Base-by-base conservation (phyloP, 2,888 invertebrate species). In the Oligia strigilis region DNA sequence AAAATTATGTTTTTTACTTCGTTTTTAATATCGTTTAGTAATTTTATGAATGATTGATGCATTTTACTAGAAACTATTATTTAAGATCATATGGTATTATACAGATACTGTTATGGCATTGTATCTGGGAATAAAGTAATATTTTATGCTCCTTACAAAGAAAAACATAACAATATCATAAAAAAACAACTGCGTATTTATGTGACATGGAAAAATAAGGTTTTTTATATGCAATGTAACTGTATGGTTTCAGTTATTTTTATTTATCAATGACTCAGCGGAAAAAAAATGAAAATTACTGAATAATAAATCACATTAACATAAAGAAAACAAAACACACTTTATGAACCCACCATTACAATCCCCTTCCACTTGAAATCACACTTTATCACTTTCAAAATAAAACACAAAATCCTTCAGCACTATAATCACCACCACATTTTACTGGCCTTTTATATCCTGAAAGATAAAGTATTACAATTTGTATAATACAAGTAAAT, bases 391-490 rank as follows among this genome's bases (percentile, higher is more conserved):
- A 72, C 74, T 60, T 13, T n/a, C 0, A 43, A 40, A 65, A 52
- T 78, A 86, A 43, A n/a, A 64, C 80, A 76, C 72, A 80, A 74
- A 76, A 72, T 86, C n/a, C 67, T 66, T 72, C n/a, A 73, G 9
- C 29, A 72, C 60, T 29, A 40, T 11, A 9, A 40, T 43, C 17
- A 83, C n/a, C 43, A 52, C n/a, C 64, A 52, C 72, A 69, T 87
- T 85, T 83, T 83, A 85, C 75, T 23, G 69, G 65, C 55, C 58
- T 78, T 78, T 79, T 79, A 86, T 79, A 75, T 69, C 49, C 71
- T 19, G 14, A 55, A 46, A 83, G 87, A 87, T 86, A 86, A 85
- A 83, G 69, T 75, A 77, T 82, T 83, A 87, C 79, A 65, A 65
- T 85, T 79, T 55, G 71, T 74, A 60, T 83, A 60, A 74, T 29